These are phyloP conservation scores for Papilio polytes DNA, from an alignment of 1,140 invertebrate species.

Conservation along the genomic window DNA sequence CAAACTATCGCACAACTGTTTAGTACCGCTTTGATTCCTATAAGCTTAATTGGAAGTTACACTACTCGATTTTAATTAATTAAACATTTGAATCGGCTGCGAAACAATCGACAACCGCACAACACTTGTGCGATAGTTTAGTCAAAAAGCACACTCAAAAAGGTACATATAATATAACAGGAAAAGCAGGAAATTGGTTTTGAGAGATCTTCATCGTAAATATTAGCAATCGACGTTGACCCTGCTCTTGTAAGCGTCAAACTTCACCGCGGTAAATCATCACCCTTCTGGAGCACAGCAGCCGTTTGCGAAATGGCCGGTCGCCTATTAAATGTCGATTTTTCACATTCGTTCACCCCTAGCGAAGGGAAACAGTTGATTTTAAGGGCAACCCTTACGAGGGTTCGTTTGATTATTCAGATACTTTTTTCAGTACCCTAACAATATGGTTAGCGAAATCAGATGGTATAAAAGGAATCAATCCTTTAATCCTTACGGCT, in stretches of 20 bases:
- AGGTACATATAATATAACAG: neutral
- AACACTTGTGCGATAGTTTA: no score
- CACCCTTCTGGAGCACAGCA: slow-evolving; percentile 62
- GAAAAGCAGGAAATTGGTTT: slow-evolving; percentile 31
- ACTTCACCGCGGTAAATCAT: slow-evolving; percentile 70
- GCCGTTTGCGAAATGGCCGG: slow-evolving; percentile 76
- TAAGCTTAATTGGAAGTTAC: no score
- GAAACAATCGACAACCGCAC: no score
- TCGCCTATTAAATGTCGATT: slow-evolving; percentile 79
- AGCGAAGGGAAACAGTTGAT: slow-evolving; percentile 56
- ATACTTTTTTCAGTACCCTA: neutral
- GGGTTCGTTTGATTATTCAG: slow-evolving; percentile 21
- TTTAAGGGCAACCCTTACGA: slow-evolving; percentile 41
- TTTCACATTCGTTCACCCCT: slow-evolving; percentile 71
- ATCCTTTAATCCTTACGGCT: neutral
- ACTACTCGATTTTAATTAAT: no score
- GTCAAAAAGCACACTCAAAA: no score
- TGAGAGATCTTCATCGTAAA: slow-evolving; percentile 48
- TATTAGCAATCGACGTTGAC: slow-evolving; percentile 49
- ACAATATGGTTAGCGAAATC: slow-evolving; percentile 27
- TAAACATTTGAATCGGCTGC: no score
- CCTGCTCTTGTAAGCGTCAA: slow-evolving; percentile 47
- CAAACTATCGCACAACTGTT: no score
- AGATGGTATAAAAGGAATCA: neutral
- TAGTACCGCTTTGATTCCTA: no score